A percentile compares a stretch with the other conserved stretches of the same genome.
Evolutionary conservation across 1,140 invertebrate species (phyloP).

Genomic region (Sogatella furcifera): DNA sequence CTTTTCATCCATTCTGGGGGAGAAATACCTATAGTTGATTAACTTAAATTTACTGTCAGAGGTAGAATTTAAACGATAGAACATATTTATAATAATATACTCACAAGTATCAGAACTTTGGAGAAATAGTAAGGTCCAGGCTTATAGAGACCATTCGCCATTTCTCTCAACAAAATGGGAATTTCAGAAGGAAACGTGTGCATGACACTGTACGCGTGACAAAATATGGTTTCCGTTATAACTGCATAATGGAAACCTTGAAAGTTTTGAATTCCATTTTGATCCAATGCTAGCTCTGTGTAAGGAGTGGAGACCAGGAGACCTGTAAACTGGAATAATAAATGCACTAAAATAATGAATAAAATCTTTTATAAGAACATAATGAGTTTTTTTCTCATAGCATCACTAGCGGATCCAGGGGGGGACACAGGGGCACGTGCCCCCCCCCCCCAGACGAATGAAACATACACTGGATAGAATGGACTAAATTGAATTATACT

Average conservation of each 20-base stretch:
- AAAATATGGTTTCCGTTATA: slow-evolving; percentile 57
- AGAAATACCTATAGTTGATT: too few species aligned
- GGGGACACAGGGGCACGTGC: too few species aligned
- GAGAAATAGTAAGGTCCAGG: slow-evolving; percentile 54
- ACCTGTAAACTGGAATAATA: slow-evolving; percentile 42
- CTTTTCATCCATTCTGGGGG: too few species aligned
- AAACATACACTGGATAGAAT: too few species aligned
- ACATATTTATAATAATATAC: slow-evolving; percentile 18
- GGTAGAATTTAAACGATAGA: too few species aligned
- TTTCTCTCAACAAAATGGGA: slow-evolving; percentile 50
- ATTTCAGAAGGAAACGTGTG: slow-evolving; percentile 57
- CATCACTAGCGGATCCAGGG: too few species aligned
- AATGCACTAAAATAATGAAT: neutral
- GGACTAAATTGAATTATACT: too few species aligned
- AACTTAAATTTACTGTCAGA: too few species aligned
- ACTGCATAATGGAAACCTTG: slow-evolving; percentile 55
- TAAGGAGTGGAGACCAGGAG: slow-evolving; percentile 47
- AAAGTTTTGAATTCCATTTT: slow-evolving; percentile 54
- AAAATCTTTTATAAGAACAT: neutral
- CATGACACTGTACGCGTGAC: slow-evolving; percentile 53
- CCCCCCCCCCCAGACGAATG: too few species aligned
- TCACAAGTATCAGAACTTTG: slow-evolving; percentile 55
- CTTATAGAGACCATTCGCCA: slow-evolving; percentile 51
- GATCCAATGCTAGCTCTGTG: slow-evolving; percentile 37
- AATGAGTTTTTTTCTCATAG: too few species aligned